phyloP scores from a whole-genome alignment of 2,797 vertebrate species.

The Euphonia xanthogaster region DNA sequence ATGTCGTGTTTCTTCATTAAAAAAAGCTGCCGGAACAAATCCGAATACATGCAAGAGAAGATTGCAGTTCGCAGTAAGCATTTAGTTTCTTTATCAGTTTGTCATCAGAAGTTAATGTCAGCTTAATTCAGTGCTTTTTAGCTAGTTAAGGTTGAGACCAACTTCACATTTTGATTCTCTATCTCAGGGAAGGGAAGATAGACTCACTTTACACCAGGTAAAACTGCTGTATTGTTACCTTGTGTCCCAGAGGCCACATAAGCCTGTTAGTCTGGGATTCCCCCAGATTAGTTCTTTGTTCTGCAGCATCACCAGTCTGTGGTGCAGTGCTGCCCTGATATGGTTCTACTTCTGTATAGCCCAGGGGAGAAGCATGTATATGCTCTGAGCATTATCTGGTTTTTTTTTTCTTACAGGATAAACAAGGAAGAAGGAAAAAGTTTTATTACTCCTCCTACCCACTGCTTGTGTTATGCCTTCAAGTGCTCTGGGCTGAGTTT shows the following conservation, averaged over 20 bases:
- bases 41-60: background rate
- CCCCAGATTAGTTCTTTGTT: background rate
- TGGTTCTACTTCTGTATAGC: rapidly evolving
- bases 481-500: background rate
- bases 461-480: background rate
- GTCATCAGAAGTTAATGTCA: background rate
- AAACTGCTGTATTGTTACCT: background rate
- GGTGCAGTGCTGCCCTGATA: background rate
- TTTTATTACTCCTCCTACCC: background rate
- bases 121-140: background rate
- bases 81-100: background rate
- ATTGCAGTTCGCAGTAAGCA: background rate
- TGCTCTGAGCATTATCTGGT: background rate
- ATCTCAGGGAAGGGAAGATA: background rate
- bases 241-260: background rate
- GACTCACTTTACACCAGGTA: background rate
- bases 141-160: background rate
- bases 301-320: background rate
- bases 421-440: background rate
- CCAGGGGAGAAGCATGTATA: background rate
- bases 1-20: background rate
- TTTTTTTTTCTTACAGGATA: background rate
- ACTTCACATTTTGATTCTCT: background rate
- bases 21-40: slow-evolving; percentile 38
- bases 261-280: background rate